phyloP scores from a whole-genome alignment of 2,888 invertebrate species.

The Cheiracanthium punctorium region DNA sequence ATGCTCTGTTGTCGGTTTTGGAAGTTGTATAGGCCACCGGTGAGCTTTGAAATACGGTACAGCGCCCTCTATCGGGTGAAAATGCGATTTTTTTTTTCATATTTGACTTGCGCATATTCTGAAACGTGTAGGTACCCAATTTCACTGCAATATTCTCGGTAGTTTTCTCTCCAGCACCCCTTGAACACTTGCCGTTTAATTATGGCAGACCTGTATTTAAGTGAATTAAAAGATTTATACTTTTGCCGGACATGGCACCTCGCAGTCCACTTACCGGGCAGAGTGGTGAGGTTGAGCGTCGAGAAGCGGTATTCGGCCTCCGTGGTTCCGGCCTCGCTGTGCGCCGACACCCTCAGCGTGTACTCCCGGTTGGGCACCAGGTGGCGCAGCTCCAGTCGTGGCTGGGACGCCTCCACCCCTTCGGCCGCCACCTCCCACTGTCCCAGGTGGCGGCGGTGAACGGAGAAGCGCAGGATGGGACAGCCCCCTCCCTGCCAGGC shows the following conservation, averaged over 20 bases:
- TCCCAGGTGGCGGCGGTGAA: constrained; percentile 64
- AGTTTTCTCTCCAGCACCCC: too few species aligned
- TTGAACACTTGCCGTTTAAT: too few species aligned
- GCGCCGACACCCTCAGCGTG: constrained; percentile 76
- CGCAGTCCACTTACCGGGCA: constrained; percentile 31
- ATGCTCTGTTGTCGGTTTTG: too few species aligned
- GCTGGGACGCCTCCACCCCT: constrained; percentile 44
- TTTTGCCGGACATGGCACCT: too few species aligned
- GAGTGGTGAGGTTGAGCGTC: constrained; percentile 73
- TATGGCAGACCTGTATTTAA: not conserved
- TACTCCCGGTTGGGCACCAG: constrained; percentile 77
- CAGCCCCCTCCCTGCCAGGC: constrained; percentile 71
- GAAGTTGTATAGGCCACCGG: too few species aligned
- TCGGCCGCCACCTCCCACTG: constrained; percentile 68
- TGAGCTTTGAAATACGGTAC: too few species aligned
- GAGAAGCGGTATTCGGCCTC: constrained; percentile 76
- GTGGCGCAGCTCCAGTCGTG: constrained; percentile 60
- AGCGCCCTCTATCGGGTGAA: too few species aligned
- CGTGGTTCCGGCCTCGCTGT: constrained; percentile 77
- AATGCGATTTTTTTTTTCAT: too few species aligned
- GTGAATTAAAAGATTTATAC: not conserved
- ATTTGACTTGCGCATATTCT: too few species aligned
- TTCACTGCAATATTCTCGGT: too few species aligned
- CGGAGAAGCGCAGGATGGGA: constrained; percentile 68
- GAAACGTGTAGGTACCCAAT: too few species aligned